Evolutionary conservation across 2,113 vertebrate species (phyloP).

Genomic region (Megaptera novaeangliae): DNA sequence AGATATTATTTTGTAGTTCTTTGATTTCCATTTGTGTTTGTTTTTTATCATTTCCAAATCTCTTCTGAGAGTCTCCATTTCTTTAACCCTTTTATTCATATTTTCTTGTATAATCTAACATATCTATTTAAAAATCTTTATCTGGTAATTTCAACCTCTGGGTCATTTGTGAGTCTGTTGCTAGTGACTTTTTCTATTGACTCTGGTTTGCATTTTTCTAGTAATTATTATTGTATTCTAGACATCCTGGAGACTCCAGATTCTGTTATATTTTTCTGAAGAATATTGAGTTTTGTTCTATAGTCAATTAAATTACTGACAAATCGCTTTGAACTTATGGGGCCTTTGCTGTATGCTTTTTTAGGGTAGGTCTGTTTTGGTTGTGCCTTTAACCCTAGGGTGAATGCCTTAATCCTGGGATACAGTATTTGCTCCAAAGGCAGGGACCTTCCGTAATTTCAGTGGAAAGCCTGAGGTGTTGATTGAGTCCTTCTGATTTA

Average conservation of each 20-base stretch:
- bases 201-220: neutral
- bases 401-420: neutral
- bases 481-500: neutral
- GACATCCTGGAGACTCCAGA: neutral
- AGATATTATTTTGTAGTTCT: neutral
- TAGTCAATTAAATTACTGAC: neutral
- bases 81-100: neutral
- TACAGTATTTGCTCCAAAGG: neutral
- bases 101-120: neutral
- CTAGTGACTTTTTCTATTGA: neutral
- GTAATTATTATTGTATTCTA: neutral
- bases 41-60: neutral
- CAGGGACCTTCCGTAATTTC: neutral
- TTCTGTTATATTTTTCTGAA: slow-evolving; percentile 24
- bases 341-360: neutral
- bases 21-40: neutral
- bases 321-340: neutral
- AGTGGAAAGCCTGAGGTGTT: neutral
- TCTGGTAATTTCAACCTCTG: neutral
- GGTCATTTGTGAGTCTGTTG: neutral
- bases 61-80: neutral
- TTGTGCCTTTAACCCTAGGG: neutral
- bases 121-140: neutral
- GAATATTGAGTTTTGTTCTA: neutral
- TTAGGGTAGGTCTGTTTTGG: neutral